phyloP scores from a whole-genome alignment of 2,797 vertebrate species.

The Holocentrus rufus region DNA sequence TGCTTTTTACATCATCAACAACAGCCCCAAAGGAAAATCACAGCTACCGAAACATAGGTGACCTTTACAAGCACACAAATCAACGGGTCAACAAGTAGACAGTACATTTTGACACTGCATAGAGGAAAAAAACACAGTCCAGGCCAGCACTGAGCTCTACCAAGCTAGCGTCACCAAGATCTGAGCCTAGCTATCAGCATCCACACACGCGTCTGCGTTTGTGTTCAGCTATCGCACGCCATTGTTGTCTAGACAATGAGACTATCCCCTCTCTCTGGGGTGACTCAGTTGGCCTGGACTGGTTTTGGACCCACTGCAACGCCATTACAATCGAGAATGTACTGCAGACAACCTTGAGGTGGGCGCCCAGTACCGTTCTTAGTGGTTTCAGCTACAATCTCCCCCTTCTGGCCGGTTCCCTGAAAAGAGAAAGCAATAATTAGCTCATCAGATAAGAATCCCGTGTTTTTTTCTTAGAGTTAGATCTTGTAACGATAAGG shows the following conservation, averaged over 20 bases:
- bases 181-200: conserved; percentile 82
- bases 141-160: conserved; percentile 83
- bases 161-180: conserved; percentile 69
- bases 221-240: conserved; percentile 80
- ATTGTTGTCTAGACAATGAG: conserved; percentile 49
- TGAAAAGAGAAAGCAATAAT: conserved; percentile 69
- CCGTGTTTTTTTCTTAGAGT: background rate
- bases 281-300: conserved; percentile 88
- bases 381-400: conserved; percentile 81
- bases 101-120: conserved; percentile 92
- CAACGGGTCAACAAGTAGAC: conserved; percentile 89
- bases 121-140: conserved; percentile 93
- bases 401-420: conserved; percentile 87
- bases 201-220: conserved; percentile 84
- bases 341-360: conserved; percentile 99
- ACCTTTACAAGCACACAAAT: conserved; percentile 91
- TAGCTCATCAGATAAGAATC: background rate
- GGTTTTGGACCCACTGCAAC: conserved; percentile 96
- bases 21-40: conserved; percentile 88
- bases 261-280: conserved; percentile 20
- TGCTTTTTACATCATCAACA: conserved; percentile 88
- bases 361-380: conserved; percentile 88
- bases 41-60: conserved; percentile 87
- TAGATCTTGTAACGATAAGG: background rate
- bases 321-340: conserved; percentile 99